Base-by-base conservation (phyloP, 2,113 vertebrate species). In the Misgurnus anguillicaudatus region DNA sequence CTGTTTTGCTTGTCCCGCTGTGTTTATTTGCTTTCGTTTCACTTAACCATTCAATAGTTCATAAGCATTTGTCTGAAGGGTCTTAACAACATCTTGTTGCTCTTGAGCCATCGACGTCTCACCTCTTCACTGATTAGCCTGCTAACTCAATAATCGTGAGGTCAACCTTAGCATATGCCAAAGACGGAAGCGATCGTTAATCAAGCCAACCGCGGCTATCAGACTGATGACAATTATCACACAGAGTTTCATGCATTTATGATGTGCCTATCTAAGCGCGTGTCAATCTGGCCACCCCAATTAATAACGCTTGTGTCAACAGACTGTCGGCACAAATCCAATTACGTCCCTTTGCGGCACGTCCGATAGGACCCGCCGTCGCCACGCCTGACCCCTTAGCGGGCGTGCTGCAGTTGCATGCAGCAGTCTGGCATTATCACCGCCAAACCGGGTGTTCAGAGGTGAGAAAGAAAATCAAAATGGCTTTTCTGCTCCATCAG, bases 401-500 rank as follows among this genome's bases (percentile, higher is more conserved):
- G 10, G 45, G 9, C 36, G 39, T 39, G 21, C 31, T 61, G 57
- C 65, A 47, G 72, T 60, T 70, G 68, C 77, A 42, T 38, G 21
- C 39, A n/a, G 55, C 76, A 74, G 70, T 66, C 79, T 66, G 63
- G 66, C 75, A 71, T 66, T 58, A 63, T 68, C 45, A 38, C 19
- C 16, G 42, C 31, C 41, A 48, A 66, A 74, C 51, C 38, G 11
- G 72, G 41, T 58, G 55, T 72, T 71, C 41, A 65, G 51, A 81
- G 75, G 83, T 69, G 75, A 77, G 64, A 73, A 45, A 3, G 62
- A 57, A 82, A 83, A 80, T 85, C 79, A 78, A 83, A 84, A 78
- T 81, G 83, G 82, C 85, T 87, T 83, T 85, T 87, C 85, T 82
- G 83, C 83, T 83, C 79, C 79, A 77, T 81, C 85, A 80, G 78